These are phyloP conservation scores for Spizaetus ornatus DNA, from an alignment of 2,113 vertebrate genomes.

Conservation along the genomic window DNA sequence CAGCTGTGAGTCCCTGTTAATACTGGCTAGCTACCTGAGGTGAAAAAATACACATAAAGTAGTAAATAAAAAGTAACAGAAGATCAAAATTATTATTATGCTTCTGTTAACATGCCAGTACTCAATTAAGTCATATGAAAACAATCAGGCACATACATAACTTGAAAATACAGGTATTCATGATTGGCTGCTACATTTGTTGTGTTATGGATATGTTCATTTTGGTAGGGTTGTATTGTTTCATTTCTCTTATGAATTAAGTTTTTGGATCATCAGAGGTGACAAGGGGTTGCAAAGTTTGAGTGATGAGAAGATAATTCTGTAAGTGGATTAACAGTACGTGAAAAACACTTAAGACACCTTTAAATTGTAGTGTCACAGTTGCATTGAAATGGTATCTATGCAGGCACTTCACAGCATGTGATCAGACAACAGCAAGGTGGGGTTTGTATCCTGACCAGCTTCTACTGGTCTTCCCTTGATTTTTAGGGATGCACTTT, in stretches of 20 bases:
- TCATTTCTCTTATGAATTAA: not conserved
- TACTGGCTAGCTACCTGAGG: not conserved
- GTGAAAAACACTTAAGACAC: not conserved
- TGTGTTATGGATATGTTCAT: not conserved
- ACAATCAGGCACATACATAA: not conserved
- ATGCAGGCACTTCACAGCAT: not conserved
- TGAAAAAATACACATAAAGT: not conserved
- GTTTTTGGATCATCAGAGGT: not conserved
- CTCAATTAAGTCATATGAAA: not conserved
- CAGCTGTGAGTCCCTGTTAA: not conserved
- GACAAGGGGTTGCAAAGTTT: not conserved
- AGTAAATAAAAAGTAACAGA: not conserved
- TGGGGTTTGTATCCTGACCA: not conserved
- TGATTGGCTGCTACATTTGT: not conserved
- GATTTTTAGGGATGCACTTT: not conserved
- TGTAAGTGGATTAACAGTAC: fast-evolving
- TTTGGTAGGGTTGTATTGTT: not conserved
- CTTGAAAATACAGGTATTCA: not conserved
- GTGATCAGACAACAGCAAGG: not conserved
- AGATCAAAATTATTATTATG: not conserved
- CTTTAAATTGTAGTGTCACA: not conserved
- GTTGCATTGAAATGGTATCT: not conserved
- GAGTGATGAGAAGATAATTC: not conserved
- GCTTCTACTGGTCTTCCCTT: not conserved
- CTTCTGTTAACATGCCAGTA: not conserved